These are phyloP conservation scores for Drosophila greeni DNA, from an alignment of 2,888 invertebrate genomes.

Conservation along the genomic window DNA sequence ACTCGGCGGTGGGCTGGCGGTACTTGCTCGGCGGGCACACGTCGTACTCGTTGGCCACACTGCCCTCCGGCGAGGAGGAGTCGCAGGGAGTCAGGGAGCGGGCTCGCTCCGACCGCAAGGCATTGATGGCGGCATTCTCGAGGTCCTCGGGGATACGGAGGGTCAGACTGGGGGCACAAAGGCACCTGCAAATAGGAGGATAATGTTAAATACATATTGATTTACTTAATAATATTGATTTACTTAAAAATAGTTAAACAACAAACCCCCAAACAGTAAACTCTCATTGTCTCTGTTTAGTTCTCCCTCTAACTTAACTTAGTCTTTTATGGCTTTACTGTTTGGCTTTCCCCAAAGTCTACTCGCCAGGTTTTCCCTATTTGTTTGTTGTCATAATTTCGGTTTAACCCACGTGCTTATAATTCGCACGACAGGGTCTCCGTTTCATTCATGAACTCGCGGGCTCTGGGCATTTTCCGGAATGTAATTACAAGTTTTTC, in stretches of 20 bases:
- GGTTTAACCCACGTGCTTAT: constrained; percentile 22
- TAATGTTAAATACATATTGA: background rate
- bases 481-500: constrained; percentile 60
- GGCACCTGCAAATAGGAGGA: constrained; percentile 62
- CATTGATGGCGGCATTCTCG: constrained; percentile 67
- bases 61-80: constrained; percentile 31
- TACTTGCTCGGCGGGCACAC: constrained; percentile 90
- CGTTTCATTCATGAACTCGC: constrained; percentile 31
- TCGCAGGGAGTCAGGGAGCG: constrained; percentile 66
- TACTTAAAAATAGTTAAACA: too few relatives aligned
- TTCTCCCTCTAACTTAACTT: background rate
- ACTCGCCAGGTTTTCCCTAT: constrained; percentile 8
- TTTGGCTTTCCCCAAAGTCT: constrained; percentile 16
- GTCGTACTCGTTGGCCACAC: constrained; percentile 62
- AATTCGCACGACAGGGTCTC: constrained; percentile 16
- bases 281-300: too few relatives aligned
- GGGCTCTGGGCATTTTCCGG: constrained; percentile 46
- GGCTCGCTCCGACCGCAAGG: constrained; percentile 69
- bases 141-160: constrained; percentile 76
- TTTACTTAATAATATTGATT: too few relatives aligned
- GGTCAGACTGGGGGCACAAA: constrained; percentile 55
- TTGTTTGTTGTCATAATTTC: constrained; percentile 3
- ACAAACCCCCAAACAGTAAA: too few relatives aligned
- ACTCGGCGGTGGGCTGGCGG: constrained; percentile 88
- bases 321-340: background rate